These are phyloP conservation scores for Drosophila multiciliata DNA, from an alignment of 2,888 invertebrate genomes.

Conservation along the genomic window DNA sequence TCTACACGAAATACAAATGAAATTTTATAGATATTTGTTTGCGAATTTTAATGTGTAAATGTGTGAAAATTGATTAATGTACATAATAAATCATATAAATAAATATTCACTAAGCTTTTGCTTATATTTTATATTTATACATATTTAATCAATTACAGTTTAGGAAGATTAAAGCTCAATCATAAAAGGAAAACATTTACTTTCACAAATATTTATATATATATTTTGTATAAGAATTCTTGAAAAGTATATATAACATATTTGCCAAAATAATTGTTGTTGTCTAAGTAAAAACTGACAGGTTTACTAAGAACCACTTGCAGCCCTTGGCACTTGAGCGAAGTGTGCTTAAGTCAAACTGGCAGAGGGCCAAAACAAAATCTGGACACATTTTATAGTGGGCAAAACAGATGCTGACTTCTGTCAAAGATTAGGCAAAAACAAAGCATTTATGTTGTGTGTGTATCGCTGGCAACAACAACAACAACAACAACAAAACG, in stretches of 20 bases:
- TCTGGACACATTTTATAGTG: constrained; percentile 69
- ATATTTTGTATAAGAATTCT: not conserved
- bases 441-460: constrained; percentile 66
- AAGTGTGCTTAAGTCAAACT: constrained; percentile 45
- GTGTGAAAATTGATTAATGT: not conserved
- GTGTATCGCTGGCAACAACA: constrained; percentile 47
- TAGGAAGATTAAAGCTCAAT: not conserved
- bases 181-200: not conserved
- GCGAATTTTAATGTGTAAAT: not conserved
- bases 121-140: too few species aligned
- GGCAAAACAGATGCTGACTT: constrained; percentile 72
- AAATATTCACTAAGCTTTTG: too few species aligned
- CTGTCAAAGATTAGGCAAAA: constrained; percentile 76
- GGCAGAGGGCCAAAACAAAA: constrained; percentile 54
- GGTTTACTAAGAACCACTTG: constrained; percentile 30
- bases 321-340: constrained; percentile 37
- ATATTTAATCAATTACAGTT: not conserved
- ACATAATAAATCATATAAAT: not conserved
- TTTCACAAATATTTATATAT: not conserved
- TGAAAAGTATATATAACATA: not conserved
- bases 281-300: constrained; percentile 5
- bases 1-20: not conserved
- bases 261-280: constrained; percentile 22
- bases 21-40: not conserved
- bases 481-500: constrained; percentile 54